These are phyloP conservation scores for Dermatemys mawii DNA, from an alignment of 2,113 vertebrate species.

Conservation along the genomic window DNA sequence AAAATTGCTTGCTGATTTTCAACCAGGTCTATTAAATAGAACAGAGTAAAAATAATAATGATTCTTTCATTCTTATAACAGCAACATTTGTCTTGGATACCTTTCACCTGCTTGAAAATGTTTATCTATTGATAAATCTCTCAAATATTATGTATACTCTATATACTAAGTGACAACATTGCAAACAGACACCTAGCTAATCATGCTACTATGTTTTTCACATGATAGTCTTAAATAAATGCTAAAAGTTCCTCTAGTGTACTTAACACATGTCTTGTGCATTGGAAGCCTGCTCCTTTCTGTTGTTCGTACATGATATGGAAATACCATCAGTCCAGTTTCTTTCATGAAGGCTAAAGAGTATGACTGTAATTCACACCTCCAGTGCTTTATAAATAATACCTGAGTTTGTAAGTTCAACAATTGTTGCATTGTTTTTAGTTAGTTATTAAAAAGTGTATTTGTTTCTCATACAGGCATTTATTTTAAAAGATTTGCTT, in stretches of 20 bases:
- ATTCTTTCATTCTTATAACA: not conserved
- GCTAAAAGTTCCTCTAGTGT: not conserved
- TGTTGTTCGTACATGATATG: not conserved
- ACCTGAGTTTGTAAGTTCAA: constrained; percentile 1
- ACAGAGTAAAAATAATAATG: not conserved
- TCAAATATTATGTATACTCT: too few relatives aligned
- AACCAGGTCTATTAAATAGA: not conserved
- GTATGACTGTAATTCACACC: not conserved
- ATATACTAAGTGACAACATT: not conserved
- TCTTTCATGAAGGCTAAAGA: not conserved
- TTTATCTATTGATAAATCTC: too few relatives aligned
- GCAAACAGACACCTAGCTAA: not conserved
- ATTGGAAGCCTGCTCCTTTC: constrained; percentile 17
- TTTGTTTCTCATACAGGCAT: not conserved
- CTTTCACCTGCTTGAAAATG: too few relatives aligned
- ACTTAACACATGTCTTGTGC: not conserved
- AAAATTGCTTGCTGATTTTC: not conserved
- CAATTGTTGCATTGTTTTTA: not conserved
- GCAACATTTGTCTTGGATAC: too few relatives aligned
- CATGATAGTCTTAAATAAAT: not conserved
- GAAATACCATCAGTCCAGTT: not conserved
- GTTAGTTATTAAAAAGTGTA: not conserved
- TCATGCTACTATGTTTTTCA: not conserved
- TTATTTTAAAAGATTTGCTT: constrained; percentile 24
- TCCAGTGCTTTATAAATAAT: not conserved